phyloP scores from a whole-genome alignment of 2,797 vertebrate genomes.

The Tolypeutes matacus region DNA sequence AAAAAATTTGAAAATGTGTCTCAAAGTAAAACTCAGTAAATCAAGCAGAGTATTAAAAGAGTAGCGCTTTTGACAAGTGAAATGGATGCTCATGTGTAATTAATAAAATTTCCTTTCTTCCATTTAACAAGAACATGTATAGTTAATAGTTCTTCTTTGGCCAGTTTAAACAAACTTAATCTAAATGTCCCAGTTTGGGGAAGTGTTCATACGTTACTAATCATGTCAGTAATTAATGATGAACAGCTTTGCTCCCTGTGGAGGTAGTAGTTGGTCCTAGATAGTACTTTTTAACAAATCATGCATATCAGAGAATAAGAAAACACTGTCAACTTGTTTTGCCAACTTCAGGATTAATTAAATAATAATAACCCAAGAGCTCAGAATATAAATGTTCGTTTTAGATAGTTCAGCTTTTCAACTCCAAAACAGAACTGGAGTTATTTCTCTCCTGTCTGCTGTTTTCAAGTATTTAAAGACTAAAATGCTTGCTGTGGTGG shows the following conservation, averaged over 20 bases:
- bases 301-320: not conserved
- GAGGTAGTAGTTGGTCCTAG: not conserved
- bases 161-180: slow-evolving; percentile 41
- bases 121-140: slow-evolving; percentile 17
- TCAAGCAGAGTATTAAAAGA: not conserved
- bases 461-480: not conserved
- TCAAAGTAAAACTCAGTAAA: not conserved
- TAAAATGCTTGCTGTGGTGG: not conserved
- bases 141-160: slow-evolving; percentile 7
- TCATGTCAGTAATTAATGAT: not conserved
- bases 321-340: not conserved
- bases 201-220: not conserved
- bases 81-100: not conserved
- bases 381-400: not conserved
- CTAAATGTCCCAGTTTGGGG: not conserved
- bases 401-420: not conserved
- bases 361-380: not conserved
- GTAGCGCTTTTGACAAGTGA: not conserved
- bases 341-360: slow-evolving; percentile 23
- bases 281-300: not conserved
- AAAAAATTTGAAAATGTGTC: not conserved
- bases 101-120: slow-evolving; percentile 26
- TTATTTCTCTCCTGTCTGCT: slow-evolving; percentile 4
- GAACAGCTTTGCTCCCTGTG: not conserved
- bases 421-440: not conserved